Evolutionary conservation across 2,797 vertebrate genomes (phyloP).

Genomic region (Myotis planiceps): DNA sequence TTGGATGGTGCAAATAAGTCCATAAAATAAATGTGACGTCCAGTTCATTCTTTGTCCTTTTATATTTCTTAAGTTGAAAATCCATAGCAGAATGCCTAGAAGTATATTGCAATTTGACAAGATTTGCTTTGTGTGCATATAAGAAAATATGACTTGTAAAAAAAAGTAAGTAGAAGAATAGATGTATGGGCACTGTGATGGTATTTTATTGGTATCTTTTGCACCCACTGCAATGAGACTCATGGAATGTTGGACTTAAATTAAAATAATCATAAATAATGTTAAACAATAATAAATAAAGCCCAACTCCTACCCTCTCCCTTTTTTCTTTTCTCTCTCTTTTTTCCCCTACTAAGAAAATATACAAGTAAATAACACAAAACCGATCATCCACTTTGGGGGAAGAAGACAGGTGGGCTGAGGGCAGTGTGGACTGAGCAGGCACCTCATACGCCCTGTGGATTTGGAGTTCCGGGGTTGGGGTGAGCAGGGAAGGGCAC

Average conservation of each 20-base stretch:
- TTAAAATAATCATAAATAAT: constrained; percentile 59
- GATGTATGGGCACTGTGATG: not conserved
- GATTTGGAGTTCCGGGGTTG: not conserved
- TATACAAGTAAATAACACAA: not conserved
- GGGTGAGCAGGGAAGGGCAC: not conserved
- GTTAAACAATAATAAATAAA: constrained; percentile 52
- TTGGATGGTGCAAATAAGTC: not conserved
- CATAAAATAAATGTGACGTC: constrained; percentile 18
- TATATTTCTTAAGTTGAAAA: constrained; percentile 57
- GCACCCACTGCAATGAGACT: constrained; percentile 11
- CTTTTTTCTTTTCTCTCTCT: not conserved
- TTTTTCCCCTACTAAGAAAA: not conserved
- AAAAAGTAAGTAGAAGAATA: not conserved
- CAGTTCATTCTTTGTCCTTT: constrained; percentile 27
- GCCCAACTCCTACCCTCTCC: not conserved
- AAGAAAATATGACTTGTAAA: constrained; percentile 16
- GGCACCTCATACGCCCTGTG: not conserved
- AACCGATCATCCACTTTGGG: not conserved
- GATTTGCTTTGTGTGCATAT: constrained; percentile 43
- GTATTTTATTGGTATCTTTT: constrained; percentile 52
- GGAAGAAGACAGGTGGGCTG: not conserved
- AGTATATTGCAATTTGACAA: constrained; percentile 19
- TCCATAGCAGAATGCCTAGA: constrained; percentile 28
- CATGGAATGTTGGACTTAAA: constrained; percentile 10
- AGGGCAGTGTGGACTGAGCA: fast-evolving